phyloP scores from a whole-genome alignment of 2,888 invertebrate genomes.

The Epistrophella euchroma region DNA sequence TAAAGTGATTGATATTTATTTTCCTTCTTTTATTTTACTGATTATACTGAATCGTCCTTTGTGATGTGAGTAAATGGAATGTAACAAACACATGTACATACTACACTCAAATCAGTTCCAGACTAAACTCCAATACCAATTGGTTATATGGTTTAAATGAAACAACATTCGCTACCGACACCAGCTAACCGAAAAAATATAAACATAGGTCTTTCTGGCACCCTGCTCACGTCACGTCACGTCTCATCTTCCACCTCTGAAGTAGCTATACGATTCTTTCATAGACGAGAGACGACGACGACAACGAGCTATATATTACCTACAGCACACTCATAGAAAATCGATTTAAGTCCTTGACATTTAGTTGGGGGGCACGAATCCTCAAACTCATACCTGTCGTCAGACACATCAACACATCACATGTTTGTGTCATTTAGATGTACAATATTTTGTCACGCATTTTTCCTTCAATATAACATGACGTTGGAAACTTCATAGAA shows the following conservation, averaged over 20 bases:
- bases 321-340: slow-evolving; percentile 11
- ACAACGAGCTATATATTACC: not conserved
- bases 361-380: slow-evolving; percentile 65
- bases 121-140: slow-evolving; percentile 54
- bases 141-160: slow-evolving; percentile 20
- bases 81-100: slow-evolving; percentile 28
- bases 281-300: not conserved
- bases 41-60: slow-evolving; percentile 25
- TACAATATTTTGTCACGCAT: slow-evolving; percentile 70
- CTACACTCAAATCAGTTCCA: slow-evolving; percentile 53
- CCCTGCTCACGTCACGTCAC: slow-evolving; percentile 9
- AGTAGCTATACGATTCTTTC: not conserved
- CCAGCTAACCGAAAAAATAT: slow-evolving; percentile 65
- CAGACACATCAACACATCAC: slow-evolving; percentile 41
- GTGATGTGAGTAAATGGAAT: slow-evolving; percentile 26
- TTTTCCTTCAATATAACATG: not conserved
- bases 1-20: slow-evolving; percentile 75
- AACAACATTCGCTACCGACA: slow-evolving; percentile 32
- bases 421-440: slow-evolving; percentile 50
- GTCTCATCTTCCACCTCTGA: not conserved
- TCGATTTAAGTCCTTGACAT: slow-evolving; percentile 74
- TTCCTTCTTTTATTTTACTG: not conserved
- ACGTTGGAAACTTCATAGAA: not conserved
- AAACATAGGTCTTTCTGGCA: slow-evolving; percentile 57
- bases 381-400: slow-evolving; percentile 62